A percentile compares a stretch with the other conserved stretches of the same genome.
phyloP scores from a whole-genome alignment of 2,888 invertebrate species.

The Elegia similella region DNA sequence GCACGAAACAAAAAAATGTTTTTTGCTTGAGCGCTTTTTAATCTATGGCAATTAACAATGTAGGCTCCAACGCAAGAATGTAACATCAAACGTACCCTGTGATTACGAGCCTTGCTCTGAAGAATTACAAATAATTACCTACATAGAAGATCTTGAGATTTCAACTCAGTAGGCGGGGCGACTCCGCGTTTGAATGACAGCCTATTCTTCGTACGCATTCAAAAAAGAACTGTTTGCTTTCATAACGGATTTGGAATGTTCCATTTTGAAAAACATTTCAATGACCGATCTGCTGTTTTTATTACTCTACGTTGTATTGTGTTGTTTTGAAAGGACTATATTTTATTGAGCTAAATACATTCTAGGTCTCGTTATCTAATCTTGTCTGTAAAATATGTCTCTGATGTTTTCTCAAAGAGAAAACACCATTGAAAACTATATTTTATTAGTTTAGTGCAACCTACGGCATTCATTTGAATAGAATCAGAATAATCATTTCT shows the following conservation, averaged over 20 bases:
- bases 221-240: conserved; percentile 49
- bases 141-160: conserved; percentile 40
- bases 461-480: conserved; percentile 4
- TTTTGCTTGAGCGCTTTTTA: conserved; percentile 26
- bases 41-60: conserved; percentile 36
- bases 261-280: conserved; percentile 23
- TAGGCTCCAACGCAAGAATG: conserved; percentile 33
- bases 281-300: not conserved
- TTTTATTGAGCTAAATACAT: not conserved
- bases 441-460: not conserved
- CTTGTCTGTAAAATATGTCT: conserved; percentile 1
- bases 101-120: conserved; percentile 55
- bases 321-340: not conserved
- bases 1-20: conserved; percentile 4
- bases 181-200: conserved; percentile 62
- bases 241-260: conserved; percentile 38
- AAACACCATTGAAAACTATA: not conserved
- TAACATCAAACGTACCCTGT: conserved; percentile 60
- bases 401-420: not conserved
- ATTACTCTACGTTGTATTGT: not conserved
- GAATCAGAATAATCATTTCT: not conserved
- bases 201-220: conserved; percentile 43
- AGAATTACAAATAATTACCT: conserved; percentile 58
- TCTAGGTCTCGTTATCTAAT: not conserved
- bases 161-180: conserved; percentile 49